A percentile compares a stretch with the other conserved stretches of the same genome.
These are phyloP conservation scores for Condylostylus longicornis DNA, from an alignment of 1,140 invertebrate species.

Conservation along the genomic window DNA sequence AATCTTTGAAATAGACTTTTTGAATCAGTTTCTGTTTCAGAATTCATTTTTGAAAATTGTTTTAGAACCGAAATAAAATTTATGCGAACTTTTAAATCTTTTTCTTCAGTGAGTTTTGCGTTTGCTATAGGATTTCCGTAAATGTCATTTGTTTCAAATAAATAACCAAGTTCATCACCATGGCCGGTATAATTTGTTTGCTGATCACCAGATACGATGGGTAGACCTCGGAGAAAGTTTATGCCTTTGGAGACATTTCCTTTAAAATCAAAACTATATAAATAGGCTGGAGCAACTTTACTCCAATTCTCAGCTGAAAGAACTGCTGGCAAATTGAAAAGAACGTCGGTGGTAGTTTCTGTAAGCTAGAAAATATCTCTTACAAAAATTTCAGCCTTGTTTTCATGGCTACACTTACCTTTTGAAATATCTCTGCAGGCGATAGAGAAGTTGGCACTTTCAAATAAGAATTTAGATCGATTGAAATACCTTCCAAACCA, in stretches of 20 bases:
- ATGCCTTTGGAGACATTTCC: constrained; percentile 42
- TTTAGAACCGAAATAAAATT: constrained; percentile 47
- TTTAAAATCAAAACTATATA: constrained; percentile 58
- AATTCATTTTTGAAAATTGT: constrained; percentile 40
- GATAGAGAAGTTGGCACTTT: constrained; percentile 20
- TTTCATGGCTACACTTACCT: constrained; percentile 8
- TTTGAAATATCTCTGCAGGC: constrained; percentile 21
- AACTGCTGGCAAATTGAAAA: constrained; percentile 58
- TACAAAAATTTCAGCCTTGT: constrained; percentile 1
- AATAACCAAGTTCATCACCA: constrained; percentile 51
- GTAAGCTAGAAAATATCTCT: constrained; percentile 26
- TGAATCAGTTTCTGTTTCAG: constrained; percentile 25
- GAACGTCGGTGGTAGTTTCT: constrained; percentile 42
- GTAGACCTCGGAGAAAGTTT: constrained; percentile 44
- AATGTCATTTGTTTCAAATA: constrained; percentile 46
- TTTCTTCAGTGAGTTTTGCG: constrained; percentile 28
- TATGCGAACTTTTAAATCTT: constrained; percentile 43
- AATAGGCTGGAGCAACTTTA: constrained; percentile 38
- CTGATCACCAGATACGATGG: constrained; percentile 34
- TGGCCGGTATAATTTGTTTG: constrained; percentile 36
- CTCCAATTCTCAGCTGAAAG: constrained; percentile 50
- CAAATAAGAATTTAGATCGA: constrained; percentile 22
- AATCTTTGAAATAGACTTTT: constrained; percentile 32
- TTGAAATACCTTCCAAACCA: constrained; percentile 14
- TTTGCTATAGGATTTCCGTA: constrained; percentile 36